Conservation (phyloP, 2,797 vertebrate species). For the Myotis findleyi region DNA sequence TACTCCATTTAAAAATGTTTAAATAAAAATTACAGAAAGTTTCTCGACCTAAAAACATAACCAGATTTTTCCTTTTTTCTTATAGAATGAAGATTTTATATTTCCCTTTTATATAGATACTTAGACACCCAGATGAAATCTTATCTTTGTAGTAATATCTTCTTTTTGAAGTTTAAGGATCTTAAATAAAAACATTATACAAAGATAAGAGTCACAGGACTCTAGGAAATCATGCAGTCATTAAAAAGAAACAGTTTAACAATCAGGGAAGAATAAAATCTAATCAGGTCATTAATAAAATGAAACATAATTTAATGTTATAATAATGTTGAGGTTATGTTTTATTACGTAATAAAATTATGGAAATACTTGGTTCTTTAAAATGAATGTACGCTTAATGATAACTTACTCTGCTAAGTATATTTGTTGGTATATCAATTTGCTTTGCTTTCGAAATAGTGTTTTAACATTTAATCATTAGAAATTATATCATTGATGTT, state of each 20-base stretch:
- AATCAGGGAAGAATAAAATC: conserved; percentile 5
- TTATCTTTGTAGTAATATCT: conserved; percentile 37
- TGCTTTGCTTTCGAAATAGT: conserved; percentile 61
- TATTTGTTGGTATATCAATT: conserved; percentile 50
- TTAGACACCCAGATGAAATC: conserved; percentile 48
- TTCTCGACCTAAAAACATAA: conserved; percentile 32
- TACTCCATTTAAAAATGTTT: conserved; percentile 19
- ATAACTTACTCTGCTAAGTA: conserved; percentile 62
- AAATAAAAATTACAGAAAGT: conserved; percentile 52
- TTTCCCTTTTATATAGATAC: not conserved
- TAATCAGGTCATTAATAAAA: conserved; percentile 60
- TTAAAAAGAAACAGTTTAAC: conserved; percentile 43
- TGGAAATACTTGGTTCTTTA: conserved; percentile 48
- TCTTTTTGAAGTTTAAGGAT: conserved; percentile 54
- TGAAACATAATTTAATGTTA: conserved; percentile 71
- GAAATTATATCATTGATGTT: conserved; percentile 11
- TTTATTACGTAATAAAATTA: conserved; percentile 74
- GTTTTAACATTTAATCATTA: conserved; percentile 48
- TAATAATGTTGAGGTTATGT: conserved; percentile 66
- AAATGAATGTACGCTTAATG: conserved; percentile 66
- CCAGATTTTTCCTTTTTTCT: conserved; percentile 41
- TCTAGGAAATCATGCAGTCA: conserved; percentile 38
- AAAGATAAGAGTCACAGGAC: conserved; percentile 45
- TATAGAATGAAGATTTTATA: conserved; percentile 7
- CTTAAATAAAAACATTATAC: conserved; percentile 66